Conservation (phyloP, 2,888 invertebrate genomes). For the Drosophila vallismaia region DNA sequence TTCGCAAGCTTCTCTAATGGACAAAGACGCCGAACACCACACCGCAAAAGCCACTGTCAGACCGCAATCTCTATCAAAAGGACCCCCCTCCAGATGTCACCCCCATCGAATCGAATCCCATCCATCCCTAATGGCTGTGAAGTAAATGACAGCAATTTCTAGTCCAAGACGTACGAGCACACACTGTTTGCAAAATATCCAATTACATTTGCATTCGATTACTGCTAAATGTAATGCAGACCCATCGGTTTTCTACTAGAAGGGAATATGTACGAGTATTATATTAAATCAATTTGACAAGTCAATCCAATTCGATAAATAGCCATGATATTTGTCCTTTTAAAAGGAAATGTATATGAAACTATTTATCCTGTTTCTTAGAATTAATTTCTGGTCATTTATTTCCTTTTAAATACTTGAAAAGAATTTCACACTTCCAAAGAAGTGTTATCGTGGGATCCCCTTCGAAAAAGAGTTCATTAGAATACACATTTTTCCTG, state of each 20-base stretch:
- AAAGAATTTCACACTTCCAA: conserved; percentile 10
- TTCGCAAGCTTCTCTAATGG: conserved; percentile 62
- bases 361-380: not conserved
- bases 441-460: conserved; percentile 1
- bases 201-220: conserved; percentile 51
- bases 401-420: not conserved
- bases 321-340: not conserved
- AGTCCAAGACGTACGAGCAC: conserved; percentile 19
- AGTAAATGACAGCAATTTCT: conserved; percentile 34
- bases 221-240: conserved; percentile 8
- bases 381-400: not conserved
- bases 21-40: conserved; percentile 32
- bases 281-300: conserved; percentile 31
- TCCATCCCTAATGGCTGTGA: conserved; percentile 39
- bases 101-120: conserved; percentile 23
- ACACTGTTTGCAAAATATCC: conserved; percentile 48
- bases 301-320: conserved; percentile 32
- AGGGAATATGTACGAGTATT: not conserved
- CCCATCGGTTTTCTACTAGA: not conserved
- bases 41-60: conserved; percentile 45
- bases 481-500: conserved; percentile 29
- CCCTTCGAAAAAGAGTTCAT: conserved; percentile 31
- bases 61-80: conserved; percentile 34
- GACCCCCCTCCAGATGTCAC: not conserved
- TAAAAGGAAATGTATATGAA: not conserved